Conservation (phyloP, 1,140 invertebrate species). For the Phocides pigmalion region DNA sequence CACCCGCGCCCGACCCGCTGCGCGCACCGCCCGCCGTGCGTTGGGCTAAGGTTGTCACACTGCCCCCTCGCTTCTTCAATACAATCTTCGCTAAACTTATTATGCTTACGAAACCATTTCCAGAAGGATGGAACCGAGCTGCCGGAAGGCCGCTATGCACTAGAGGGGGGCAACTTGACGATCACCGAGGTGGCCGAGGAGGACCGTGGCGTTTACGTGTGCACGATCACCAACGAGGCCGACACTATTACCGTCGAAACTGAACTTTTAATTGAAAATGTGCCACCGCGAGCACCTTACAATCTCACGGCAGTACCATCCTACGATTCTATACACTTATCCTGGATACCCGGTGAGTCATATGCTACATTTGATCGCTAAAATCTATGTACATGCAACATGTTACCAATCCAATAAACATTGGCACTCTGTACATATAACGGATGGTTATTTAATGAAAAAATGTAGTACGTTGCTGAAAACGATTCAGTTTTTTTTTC, state of each 20-base stretch:
- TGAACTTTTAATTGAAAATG: conserved; percentile 94
- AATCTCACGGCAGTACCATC: conserved; percentile 93
- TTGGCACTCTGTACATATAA: too few relatives aligned
- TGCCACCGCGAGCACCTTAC: conserved; percentile 95
- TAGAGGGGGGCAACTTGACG: conserved; percentile 94
- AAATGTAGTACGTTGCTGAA: too few relatives aligned
- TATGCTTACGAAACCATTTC: background rate
- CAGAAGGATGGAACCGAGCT: conserved; percentile 91
- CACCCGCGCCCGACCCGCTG: conserved; percentile 89
- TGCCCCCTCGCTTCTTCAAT: conserved; percentile 82
- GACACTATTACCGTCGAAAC: conserved; percentile 94
- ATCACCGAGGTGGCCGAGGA: conserved; percentile 92
- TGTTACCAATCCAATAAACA: too few relatives aligned
- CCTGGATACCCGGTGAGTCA: conserved; percentile 89
- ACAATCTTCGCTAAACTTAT: background rate
- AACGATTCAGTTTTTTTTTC: too few relatives aligned
- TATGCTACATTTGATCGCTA: background rate
- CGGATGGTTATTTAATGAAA: too few relatives aligned
- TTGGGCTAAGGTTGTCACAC: conserved; percentile 93
- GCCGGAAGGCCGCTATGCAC: conserved; percentile 87
- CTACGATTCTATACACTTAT: conserved; percentile 90
- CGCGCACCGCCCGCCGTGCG: conserved; percentile 87
- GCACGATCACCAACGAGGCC: conserved; percentile 95
- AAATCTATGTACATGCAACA: too few relatives aligned
- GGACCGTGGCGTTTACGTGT: conserved; percentile 96